Evolutionary conservation across 2,113 vertebrate genomes (phyloP).

Genomic region (Syrrhaptes paradoxus): DNA sequence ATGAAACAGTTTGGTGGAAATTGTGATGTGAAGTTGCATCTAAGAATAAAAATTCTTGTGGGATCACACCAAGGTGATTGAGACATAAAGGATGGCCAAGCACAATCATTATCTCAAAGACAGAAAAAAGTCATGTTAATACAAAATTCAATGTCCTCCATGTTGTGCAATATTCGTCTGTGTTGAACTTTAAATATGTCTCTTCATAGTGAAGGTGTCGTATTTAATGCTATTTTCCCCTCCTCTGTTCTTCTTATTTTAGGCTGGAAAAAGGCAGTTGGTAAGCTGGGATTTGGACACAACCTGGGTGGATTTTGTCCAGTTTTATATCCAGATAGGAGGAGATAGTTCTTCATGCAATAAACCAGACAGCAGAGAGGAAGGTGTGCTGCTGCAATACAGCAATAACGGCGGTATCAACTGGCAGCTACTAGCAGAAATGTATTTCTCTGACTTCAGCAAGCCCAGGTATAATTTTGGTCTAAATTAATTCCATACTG

Average conservation of each 20-base stretch:
- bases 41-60: neutral
- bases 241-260: neutral
- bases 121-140: neutral
- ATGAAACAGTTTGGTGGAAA: neutral
- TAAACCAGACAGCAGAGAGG: slow-evolving; percentile 93
- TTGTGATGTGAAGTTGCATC: neutral
- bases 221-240: neutral
- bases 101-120: neutral
- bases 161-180: neutral
- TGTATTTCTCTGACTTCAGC: slow-evolving; percentile 99
- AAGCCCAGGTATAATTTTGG: slow-evolving; percentile 83
- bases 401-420: slow-evolving; percentile 95
- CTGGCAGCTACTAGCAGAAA: slow-evolving; percentile 96
- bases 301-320: slow-evolving; percentile 97
- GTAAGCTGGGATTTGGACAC: slow-evolving; percentile 97
- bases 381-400: slow-evolving; percentile 93
- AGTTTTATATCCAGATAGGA: slow-evolving; percentile 97
- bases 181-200: neutral
- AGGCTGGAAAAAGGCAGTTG: slow-evolving; percentile 93
- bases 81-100: neutral
- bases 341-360: slow-evolving; percentile 91
- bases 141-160: neutral
- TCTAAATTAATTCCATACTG: neutral
- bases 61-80: neutral
- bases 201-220: neutral